A percentile compares a stretch with the other conserved stretches of the same genome.
phyloP scores from a whole-genome alignment of 2,888 invertebrate species.

The Agrotis exclamationis region DNA sequence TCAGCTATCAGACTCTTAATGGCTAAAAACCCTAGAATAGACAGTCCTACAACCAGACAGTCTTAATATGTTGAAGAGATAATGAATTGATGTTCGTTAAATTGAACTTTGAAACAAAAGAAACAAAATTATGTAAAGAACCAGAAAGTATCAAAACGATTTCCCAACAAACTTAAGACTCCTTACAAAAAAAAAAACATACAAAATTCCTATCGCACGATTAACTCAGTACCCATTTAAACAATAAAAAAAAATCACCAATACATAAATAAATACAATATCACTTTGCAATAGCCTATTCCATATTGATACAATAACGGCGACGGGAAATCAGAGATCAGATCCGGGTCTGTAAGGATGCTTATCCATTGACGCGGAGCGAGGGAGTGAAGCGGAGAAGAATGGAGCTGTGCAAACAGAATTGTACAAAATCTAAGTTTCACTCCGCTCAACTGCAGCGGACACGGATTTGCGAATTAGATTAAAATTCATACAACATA shows the following conservation, averaged over 20 bases:
- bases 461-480: neutral
- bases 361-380: neutral
- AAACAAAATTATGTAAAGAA: neutral
- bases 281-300: slow-evolving; percentile 49
- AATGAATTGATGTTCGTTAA: too few relatives aligned
- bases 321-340: slow-evolving; percentile 42
- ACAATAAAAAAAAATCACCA: slow-evolving; percentile 46
- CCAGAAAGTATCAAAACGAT: neutral
- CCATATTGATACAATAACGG: slow-evolving; percentile 46
- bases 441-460: neutral
- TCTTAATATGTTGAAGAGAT: too few relatives aligned
- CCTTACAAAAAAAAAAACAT: slow-evolving; percentile 14
- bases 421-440: neutral
- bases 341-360: slow-evolving; percentile 17
- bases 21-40: too few relatives aligned
- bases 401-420: neutral
- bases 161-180: neutral
- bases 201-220: slow-evolving; percentile 8
- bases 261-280: slow-evolving; percentile 53
- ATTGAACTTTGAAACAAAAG: too few relatives aligned
- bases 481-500: neutral
- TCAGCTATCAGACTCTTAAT: too few relatives aligned
- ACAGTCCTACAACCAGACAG: too few relatives aligned
- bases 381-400: neutral
- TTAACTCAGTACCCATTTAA: slow-evolving; percentile 25